These are phyloP conservation scores for Acanthopleura granulata DNA, from an alignment of 2,888 invertebrate species.

Conservation along the genomic window DNA sequence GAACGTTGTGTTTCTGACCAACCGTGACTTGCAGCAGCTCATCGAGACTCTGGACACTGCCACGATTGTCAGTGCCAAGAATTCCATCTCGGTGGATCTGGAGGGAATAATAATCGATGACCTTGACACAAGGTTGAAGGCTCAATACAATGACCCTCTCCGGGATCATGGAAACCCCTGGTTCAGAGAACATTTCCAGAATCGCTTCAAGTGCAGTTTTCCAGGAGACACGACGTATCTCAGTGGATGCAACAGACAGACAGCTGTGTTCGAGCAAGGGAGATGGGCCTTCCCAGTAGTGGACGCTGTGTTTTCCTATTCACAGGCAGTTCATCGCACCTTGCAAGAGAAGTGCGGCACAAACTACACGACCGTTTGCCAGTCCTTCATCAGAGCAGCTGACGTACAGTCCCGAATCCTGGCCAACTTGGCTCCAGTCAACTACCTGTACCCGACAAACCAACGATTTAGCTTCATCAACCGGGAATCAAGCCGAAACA, in stretches of 20 bases:
- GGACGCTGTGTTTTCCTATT: slow-evolving; percentile 68
- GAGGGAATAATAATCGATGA: background rate
- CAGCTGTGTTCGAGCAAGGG: slow-evolving; percentile 42
- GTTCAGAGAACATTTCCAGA: slow-evolving; percentile 56
- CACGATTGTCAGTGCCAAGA: background rate
- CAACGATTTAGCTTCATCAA: background rate
- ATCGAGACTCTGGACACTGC: background rate
- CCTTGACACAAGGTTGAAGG: background rate
- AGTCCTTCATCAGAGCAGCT: background rate
- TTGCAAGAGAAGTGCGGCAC: slow-evolving; percentile 55
- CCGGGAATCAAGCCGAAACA: background rate
- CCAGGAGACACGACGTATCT: slow-evolving; percentile 26
- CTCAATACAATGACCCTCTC: background rate
- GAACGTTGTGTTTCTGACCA: slow-evolving; percentile 43
- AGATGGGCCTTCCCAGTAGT: slow-evolving; percentile 64
- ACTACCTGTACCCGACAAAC: slow-evolving; percentile 43
- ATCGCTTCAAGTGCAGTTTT: slow-evolving; percentile 44
- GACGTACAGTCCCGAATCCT: slow-evolving; percentile 43
- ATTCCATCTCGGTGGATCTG: slow-evolving; percentile 7
- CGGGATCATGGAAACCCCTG: slow-evolving; percentile 48
- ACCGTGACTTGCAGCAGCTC: slow-evolving; percentile 45
- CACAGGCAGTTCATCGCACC: slow-evolving; percentile 63
- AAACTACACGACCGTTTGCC: slow-evolving; percentile 48
- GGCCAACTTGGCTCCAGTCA: slow-evolving; percentile 44
- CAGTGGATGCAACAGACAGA: slow-evolving; percentile 3